A percentile compares a stretch with the other conserved stretches of the same genome.
Evolutionary conservation across 2,888 invertebrate genomes (phyloP).

Genomic region (Temnothorax unifasciatus): DNA sequence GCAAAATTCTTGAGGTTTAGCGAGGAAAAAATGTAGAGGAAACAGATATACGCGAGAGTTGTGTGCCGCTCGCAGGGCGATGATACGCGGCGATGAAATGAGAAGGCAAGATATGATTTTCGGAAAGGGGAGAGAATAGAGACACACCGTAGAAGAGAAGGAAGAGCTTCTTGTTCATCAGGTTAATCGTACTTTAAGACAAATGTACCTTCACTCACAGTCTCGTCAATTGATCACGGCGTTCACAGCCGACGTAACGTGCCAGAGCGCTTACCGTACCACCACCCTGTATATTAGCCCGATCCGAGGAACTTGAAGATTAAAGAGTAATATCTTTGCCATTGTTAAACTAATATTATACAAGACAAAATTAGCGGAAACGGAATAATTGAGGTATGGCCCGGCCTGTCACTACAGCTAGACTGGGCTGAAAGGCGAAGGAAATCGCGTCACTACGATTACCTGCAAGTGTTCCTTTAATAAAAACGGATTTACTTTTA

Average conservation of each 20-base stretch:
- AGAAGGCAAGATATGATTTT: background rate
- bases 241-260: conserved; percentile 70
- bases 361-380: background rate
- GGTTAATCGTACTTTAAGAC: conserved; percentile 59
- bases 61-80: conserved; percentile 22
- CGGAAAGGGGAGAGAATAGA: conserved; percentile 17
- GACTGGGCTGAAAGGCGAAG: background rate
- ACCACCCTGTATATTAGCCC: conserved; percentile 70
- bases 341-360: background rate
- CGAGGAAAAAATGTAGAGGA: background rate
- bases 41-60: background rate
- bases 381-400: background rate
- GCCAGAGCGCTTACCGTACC: conserved; percentile 69
- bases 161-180: conserved; percentile 53
- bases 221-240: conserved; percentile 76
- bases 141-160: background rate
- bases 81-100: conserved; percentile 22
- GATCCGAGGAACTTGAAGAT: conserved; percentile 48
- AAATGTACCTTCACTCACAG: conserved; percentile 71
- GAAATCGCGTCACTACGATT: background rate
- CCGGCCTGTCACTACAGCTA: background rate
- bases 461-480: conserved; percentile 9
- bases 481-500: conserved; percentile 24
- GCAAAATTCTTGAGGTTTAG: background rate
- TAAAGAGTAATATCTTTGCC: conserved; percentile 16